A percentile compares a stretch with the other conserved stretches of the same genome.
Evolutionary conservation across 2,113 vertebrate species (phyloP).

Genomic region (Clarias macrocephalus): DNA sequence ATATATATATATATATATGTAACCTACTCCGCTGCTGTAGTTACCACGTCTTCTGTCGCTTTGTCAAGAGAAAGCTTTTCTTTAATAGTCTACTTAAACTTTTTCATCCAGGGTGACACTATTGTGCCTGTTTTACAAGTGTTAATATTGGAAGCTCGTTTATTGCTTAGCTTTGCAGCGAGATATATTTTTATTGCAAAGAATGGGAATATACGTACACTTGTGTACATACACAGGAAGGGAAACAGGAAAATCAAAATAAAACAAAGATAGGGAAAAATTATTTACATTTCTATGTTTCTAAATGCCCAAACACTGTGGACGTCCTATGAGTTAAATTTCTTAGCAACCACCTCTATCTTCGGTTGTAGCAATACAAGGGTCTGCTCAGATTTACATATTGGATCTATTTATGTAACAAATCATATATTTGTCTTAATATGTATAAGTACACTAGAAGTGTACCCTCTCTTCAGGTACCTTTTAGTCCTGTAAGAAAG

Average conservation of each 20-base stretch:
- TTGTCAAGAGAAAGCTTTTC: slow-evolving; percentile 68
- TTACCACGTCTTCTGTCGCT: slow-evolving; percentile 46
- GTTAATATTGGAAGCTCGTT: slow-evolving; percentile 69
- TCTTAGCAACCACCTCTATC: not conserved
- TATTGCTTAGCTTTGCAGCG: slow-evolving; percentile 64
- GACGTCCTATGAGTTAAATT: slow-evolving; percentile 1
- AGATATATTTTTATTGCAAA: slow-evolving; percentile 68
- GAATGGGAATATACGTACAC: slow-evolving; percentile 45
- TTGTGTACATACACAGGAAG: not conserved
- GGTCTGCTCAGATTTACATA: not conserved
- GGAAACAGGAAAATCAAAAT: not conserved
- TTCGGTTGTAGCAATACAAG: not conserved
- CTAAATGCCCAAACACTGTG: slow-evolving; percentile 28
- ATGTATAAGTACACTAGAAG: slow-evolving; percentile 23
- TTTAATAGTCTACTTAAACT: slow-evolving; percentile 67
- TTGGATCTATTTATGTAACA: slow-evolving; percentile 29
- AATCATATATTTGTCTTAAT: slow-evolving; percentile 31
- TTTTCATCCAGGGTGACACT: slow-evolving; percentile 83
- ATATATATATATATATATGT: slow-evolving; percentile 60
- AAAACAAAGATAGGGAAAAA: not conserved
- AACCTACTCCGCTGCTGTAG: slow-evolving; percentile 56
- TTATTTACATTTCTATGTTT: slow-evolving; percentile 10
- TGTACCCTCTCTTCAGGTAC: slow-evolving; percentile 45
- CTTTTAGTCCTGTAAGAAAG: slow-evolving; percentile 21
- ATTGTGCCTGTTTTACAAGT: slow-evolving; percentile 85